A percentile compares a stretch with the other conserved stretches of the same genome.
phyloP scores from a whole-genome alignment of 1,140 invertebrate species.

The Aphelinus certus region DNA sequence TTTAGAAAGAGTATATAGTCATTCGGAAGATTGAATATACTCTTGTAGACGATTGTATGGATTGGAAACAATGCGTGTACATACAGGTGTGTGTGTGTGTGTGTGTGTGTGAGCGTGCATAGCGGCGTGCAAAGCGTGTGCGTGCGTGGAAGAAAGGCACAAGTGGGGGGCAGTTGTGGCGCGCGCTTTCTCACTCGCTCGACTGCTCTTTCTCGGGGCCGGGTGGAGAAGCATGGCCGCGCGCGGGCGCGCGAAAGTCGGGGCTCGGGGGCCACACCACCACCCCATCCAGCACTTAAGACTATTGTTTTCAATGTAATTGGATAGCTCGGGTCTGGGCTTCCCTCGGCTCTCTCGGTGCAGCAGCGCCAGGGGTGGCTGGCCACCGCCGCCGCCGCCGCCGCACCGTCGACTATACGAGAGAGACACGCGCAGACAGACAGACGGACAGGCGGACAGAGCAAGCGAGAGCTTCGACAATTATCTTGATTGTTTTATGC shows the following conservation, averaged over 20 bases:
- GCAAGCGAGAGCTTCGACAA: slow-evolving; percentile 62
- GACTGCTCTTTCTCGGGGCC: too few species aligned
- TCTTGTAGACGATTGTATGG: too few species aligned
- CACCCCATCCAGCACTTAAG: slow-evolving; percentile 64
- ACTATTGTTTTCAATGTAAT: slow-evolving; percentile 70
- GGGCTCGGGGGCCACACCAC: slow-evolving; percentile 39
- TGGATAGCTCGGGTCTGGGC: slow-evolving; percentile 64
- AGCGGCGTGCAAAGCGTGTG: too few species aligned
- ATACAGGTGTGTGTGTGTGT: too few species aligned
- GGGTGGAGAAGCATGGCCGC: too few species aligned
- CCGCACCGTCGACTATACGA: background rate
- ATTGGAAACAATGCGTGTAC: too few species aligned
- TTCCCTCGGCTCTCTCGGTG: slow-evolving; percentile 29
- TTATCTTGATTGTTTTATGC: slow-evolving; percentile 68
- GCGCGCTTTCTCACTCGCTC: slow-evolving; percentile 5
- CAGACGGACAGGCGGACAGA: slow-evolving; percentile 47
- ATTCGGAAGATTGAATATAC: too few species aligned
- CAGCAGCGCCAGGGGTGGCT: background rate
- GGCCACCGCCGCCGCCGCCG: background rate
- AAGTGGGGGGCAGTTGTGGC: slow-evolving; percentile 5
- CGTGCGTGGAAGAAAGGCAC: too few species aligned
- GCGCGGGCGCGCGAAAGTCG: background rate
- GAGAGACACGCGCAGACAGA: slow-evolving; percentile 33
- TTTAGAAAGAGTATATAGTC: too few species aligned
- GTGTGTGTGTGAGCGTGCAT: too few species aligned